phyloP scores from a whole-genome alignment of 2,888 invertebrate genomes.

The Eupithecia insigniata region DNA sequence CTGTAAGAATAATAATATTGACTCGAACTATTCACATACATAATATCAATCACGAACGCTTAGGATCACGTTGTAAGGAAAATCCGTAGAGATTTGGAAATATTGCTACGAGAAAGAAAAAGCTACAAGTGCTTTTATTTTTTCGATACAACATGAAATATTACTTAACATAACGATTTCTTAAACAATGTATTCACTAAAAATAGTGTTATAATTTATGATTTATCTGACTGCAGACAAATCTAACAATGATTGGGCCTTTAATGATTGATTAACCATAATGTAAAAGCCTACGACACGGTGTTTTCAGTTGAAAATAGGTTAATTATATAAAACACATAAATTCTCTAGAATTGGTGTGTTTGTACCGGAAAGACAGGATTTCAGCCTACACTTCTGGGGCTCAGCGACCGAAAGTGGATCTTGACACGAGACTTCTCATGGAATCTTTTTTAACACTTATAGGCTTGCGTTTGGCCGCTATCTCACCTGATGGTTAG shows the following conservation, averaged over 20 bases:
- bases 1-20: not conserved
- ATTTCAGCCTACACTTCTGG: no score
- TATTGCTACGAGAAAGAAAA: not conserved
- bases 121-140: not conserved
- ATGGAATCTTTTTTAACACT: no score
- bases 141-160: not conserved
- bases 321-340: no score
- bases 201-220: not conserved
- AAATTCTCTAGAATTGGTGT: no score
- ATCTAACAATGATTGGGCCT: not conserved
- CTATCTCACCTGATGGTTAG: no score
- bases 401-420: no score
- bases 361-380: no score
- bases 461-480: no score
- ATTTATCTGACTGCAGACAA: not conserved
- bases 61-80: not conserved
- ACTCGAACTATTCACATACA: not conserved
- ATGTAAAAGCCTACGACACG: not conserved
- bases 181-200: not conserved
- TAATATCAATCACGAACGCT: not conserved
- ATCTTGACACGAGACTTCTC: no score
- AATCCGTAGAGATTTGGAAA: conserved; percentile 2
- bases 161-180: not conserved
- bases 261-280: no score
- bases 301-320: no score